Conservation (phyloP, 2,113 vertebrate genomes). For the Amblyornis subalaris region DNA sequence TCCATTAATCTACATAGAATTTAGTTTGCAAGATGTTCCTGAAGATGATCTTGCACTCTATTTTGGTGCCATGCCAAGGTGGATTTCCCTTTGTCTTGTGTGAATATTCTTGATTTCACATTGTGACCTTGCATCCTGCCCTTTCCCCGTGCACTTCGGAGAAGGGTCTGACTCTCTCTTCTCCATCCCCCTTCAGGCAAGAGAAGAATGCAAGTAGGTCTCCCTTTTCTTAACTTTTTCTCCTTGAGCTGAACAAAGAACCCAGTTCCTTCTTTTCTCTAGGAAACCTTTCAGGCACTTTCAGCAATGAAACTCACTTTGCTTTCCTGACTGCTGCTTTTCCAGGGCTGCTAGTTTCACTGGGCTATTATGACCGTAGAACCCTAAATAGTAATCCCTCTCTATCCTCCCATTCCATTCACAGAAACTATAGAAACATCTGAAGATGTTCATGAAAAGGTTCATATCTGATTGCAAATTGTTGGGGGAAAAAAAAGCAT, state of each 20-base stretch:
- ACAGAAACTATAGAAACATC: background rate
- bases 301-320: background rate
- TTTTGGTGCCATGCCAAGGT: background rate
- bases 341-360: background rate
- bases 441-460: background rate
- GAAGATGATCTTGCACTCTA: background rate
- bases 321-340: background rate
- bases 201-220: background rate
- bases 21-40: background rate
- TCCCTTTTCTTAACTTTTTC: background rate
- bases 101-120: background rate
- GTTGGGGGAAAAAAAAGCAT: background rate
- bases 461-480: background rate
- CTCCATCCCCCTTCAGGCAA: background rate
- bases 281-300: background rate
- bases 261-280: background rate
- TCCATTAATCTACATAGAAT: background rate
- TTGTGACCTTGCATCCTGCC: background rate
- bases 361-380: background rate
- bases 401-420: rapidly evolving
- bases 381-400: background rate
- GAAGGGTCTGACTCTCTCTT: background rate
- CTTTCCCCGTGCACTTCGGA: background rate
- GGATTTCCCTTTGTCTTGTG: background rate
- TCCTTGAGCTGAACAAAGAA: background rate